Conservation (phyloP, 2,888 invertebrate species). For the Halocaridina rubra region DNA sequence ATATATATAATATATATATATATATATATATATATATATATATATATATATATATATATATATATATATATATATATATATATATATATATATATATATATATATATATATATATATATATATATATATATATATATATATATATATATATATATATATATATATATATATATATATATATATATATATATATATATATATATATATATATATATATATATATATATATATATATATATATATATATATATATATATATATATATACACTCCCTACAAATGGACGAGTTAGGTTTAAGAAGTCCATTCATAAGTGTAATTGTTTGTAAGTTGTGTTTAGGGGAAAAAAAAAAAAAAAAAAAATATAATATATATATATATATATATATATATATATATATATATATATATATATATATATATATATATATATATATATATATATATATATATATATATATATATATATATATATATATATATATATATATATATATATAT, state of each 20-base stretch:
- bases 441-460: not conserved
- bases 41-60: not conserved
- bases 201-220: not conserved
- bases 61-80: not conserved
- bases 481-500: not conserved
- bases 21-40: not conserved
- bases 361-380: not conserved
- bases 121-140: not conserved
- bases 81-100: not conserved
- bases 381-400: conserved; percentile 6
- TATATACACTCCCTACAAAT: not conserved
- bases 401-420: conserved; percentile 2
- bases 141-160: not conserved
- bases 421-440: conserved; percentile 2
- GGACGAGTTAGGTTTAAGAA: too few species aligned
- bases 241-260: not conserved
- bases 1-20: not conserved
- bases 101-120: not conserved
- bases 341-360: not conserved
- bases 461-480: not conserved
- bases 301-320: too few species aligned
- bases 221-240: not conserved
- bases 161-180: not conserved
- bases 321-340: not conserved
- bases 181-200: not conserved